Base-by-base conservation (phyloP, 2,797 vertebrate species). In the Rhinophrynus dorsalis region DNA sequence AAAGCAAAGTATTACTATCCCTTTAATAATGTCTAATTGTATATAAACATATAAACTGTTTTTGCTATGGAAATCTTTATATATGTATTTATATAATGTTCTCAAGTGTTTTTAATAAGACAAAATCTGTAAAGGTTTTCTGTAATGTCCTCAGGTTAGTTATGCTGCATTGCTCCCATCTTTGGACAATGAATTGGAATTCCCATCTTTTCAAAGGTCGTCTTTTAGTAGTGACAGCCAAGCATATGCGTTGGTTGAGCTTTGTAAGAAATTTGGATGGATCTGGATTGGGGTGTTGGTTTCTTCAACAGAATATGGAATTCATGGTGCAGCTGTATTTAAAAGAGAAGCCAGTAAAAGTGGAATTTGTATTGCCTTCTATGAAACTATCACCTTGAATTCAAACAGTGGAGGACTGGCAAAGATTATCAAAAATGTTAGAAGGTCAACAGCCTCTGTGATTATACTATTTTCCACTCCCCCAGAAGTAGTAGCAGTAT, bases 101-200 rank as follows among this genome's bases (percentile, higher is more conserved):
- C n/a, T n/a, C n/a, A n/a, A n/a, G n/a, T n/a, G n/a, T n/a, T n/a
- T n/a, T n/a, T n/a, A n/a, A n/a, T n/a, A n/a, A n/a, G n/a, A n/a
- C n/a, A n/a, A n/a, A n/a, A n/a, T n/a, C n/a, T n/a, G n/a, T n/a
- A n/a, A n/a, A n/a, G n/a, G n/a, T n/a, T n/a, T n/a, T n/a, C n/a
- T n/a, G n/a, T n/a, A n/a, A n/a, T n/a, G n/a, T 50, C 48, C 15
- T 50, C 63, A 66, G 63, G 45, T 55, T 32, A 66, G 63, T 23
- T 66, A 32, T 15, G 2, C 29, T 6, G 5, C 63, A 0, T 11
- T 38, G 10, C 2, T 32, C 11, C 24, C 63, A 15, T 18, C 33
- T 13, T 40, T 66, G 6, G 56, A 38, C 23, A 56, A 66, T 29
- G 56, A 55, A 17, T 3, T 55, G 10, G 33, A 55, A 1, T 66